Conservation (phyloP, 1,140 invertebrate species). For the Bombyx mori region DNA sequence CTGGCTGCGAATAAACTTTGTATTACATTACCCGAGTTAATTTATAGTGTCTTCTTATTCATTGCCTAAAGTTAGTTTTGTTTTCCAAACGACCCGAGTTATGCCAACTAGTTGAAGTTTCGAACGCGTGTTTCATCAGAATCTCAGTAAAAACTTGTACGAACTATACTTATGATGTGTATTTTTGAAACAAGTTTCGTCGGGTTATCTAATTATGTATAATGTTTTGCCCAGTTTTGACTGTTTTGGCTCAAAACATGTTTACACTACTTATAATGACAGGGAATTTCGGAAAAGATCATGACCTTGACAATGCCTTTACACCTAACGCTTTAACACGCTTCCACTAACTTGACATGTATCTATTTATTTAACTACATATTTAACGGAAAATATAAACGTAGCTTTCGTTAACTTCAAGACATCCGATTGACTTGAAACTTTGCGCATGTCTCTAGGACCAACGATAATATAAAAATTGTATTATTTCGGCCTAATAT, state of each 20-base stretch:
- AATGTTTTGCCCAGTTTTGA: neutral
- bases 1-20: slow-evolving; percentile 66
- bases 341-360: too few relatives aligned
- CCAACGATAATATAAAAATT: too few relatives aligned
- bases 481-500: too few relatives aligned
- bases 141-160: neutral
- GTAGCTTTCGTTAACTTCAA: too few relatives aligned
- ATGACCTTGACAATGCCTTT: too few relatives aligned
- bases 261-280: too few relatives aligned
- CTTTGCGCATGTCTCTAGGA: too few relatives aligned
- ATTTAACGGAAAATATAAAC: too few relatives aligned
- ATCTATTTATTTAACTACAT: too few relatives aligned
- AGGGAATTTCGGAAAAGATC: too few relatives aligned
- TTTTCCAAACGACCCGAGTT: slow-evolving; percentile 42
- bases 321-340: too few relatives aligned
- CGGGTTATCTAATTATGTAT: neutral
- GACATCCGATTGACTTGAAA: too few relatives aligned
- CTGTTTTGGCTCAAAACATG: neutral
- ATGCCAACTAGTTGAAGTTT: slow-evolving; percentile 26
- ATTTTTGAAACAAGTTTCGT: neutral
- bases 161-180: neutral
- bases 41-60: slow-evolving; percentile 64
- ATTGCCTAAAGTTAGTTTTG: slow-evolving; percentile 47
- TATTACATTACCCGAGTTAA: slow-evolving; percentile 64
- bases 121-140: slow-evolving; percentile 4